These are phyloP conservation scores for Oryzias curvinotus DNA, from an alignment of 2,113 vertebrate species.

Conservation along the genomic window DNA sequence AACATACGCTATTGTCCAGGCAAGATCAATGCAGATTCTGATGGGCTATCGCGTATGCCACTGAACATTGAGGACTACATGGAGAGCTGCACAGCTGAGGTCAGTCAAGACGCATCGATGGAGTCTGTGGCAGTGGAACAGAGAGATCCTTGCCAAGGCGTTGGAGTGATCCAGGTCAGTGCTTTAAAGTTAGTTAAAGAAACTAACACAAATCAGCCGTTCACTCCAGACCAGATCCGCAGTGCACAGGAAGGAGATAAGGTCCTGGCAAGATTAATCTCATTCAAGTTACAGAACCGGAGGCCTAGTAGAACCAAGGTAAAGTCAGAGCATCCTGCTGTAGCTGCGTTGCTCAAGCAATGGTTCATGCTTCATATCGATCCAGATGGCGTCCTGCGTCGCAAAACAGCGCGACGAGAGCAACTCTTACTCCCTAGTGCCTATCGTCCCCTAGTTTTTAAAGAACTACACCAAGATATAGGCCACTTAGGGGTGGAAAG, in stretches of 20 bases:
- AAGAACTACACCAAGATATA: not conserved
- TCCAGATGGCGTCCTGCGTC: not conserved
- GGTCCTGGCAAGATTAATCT: not conserved
- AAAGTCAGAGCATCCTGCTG: not conserved
- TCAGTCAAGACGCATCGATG: not conserved
- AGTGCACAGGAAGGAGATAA: not conserved
- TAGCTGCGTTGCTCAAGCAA: not conserved
- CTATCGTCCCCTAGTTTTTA: not conserved
- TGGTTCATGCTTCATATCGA: not conserved
- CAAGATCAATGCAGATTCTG: no score
- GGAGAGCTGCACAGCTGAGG: not conserved
- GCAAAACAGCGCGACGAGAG: not conserved
- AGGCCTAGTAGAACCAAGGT: no score
- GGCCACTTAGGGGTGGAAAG: conserved; percentile 5
- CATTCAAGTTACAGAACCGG: no score
- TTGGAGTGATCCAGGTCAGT: conserved; percentile 1
- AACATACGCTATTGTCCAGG: not conserved
- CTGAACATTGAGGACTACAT: not conserved
- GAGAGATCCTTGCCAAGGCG: not conserved
- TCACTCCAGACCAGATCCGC: not conserved
- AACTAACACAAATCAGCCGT: not conserved
- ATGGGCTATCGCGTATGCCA: not conserved
- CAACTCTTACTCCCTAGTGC: not conserved
- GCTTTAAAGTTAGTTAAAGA: not conserved
- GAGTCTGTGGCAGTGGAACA: not conserved